Conservation (phyloP, 2,113 vertebrate genomes). For the Proterorhinus semilunaris region DNA sequence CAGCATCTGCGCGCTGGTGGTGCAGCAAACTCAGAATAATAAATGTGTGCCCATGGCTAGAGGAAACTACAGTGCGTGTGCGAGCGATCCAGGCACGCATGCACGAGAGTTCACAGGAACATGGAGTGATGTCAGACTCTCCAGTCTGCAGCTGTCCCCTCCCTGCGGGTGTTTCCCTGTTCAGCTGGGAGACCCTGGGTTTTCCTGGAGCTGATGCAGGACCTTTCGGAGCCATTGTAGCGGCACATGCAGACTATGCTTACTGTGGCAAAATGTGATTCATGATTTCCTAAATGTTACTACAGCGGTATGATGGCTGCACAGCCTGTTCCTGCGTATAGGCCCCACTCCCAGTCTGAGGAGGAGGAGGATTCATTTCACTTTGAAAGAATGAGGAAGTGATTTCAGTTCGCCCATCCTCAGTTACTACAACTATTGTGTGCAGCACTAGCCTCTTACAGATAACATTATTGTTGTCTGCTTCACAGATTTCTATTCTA, state of each 20-base stretch:
- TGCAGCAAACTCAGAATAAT: conserved; percentile 66
- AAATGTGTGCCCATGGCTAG: conserved; percentile 39
- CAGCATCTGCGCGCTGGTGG: conserved; percentile 48
- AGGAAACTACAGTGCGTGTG: conserved; percentile 40
- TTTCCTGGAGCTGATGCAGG: conserved; percentile 62
- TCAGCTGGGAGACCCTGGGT: conserved; percentile 69
- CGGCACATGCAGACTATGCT: neutral
- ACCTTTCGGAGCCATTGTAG: conserved; percentile 21
- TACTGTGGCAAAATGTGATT: conserved; percentile 6
- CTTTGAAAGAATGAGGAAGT: conserved; percentile 62
- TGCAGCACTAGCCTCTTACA: too few relatives aligned
- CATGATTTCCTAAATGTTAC: conserved; percentile 12
- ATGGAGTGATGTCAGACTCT: conserved; percentile 70
- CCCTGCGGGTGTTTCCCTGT: conserved; percentile 76
- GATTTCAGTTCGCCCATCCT: neutral
- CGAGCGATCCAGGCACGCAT: conserved; percentile 9
- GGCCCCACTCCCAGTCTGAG: conserved; percentile 18
- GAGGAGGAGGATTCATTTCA: conserved; percentile 19
- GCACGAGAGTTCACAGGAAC: conserved; percentile 47
- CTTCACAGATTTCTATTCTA: neutral
- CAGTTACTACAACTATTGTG: neutral
- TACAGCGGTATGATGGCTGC: conserved; percentile 31
- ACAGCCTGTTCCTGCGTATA: conserved; percentile 27
- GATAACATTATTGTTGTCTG: too few relatives aligned
- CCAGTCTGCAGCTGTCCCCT: conserved; percentile 45